phyloP scores from a whole-genome alignment of 1,140 invertebrate genomes.

The Cotesia glomerata region DNA sequence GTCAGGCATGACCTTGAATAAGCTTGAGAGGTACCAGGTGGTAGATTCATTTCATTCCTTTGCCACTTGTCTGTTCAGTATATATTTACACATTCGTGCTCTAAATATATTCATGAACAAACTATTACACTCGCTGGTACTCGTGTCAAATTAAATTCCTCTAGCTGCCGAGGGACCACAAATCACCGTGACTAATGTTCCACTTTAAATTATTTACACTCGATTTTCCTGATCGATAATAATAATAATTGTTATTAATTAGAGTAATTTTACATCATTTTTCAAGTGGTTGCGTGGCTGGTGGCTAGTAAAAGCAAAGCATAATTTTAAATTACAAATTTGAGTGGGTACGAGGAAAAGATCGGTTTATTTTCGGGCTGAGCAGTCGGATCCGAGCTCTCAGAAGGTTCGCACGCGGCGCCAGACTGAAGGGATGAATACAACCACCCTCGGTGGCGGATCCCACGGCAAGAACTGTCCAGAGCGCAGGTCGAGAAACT shows the following conservation, averaged over 20 bases:
- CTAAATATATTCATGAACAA: not conserved
- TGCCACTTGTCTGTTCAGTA: not conserved
- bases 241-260: not conserved
- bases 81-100: not conserved
- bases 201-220: not conserved
- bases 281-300: too few relatives aligned
- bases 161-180: not conserved
- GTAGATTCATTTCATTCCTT: conserved; percentile 10
- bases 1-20: conserved; percentile 5
- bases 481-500: conserved; percentile 41
- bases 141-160: conserved; percentile 2
- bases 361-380: not conserved
- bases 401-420: conserved; percentile 56
- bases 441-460: conserved; percentile 40
- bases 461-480: conserved; percentile 38
- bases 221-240: not conserved
- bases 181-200: conserved; percentile 3
- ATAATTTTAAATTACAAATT: too few relatives aligned
- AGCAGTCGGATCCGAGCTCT: conserved; percentile 30
- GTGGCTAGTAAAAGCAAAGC: too few relatives aligned
- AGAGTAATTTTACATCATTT: too few relatives aligned
- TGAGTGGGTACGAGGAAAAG: too few relatives aligned
- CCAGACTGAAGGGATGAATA: conserved; percentile 54
- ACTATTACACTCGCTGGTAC: not conserved
- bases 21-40: not conserved